A percentile compares a stretch with the other conserved stretches of the same genome.
phyloP scores from a whole-genome alignment of 2,113 vertebrate genomes.

The Pseudolaguvia tuberculata region DNA sequence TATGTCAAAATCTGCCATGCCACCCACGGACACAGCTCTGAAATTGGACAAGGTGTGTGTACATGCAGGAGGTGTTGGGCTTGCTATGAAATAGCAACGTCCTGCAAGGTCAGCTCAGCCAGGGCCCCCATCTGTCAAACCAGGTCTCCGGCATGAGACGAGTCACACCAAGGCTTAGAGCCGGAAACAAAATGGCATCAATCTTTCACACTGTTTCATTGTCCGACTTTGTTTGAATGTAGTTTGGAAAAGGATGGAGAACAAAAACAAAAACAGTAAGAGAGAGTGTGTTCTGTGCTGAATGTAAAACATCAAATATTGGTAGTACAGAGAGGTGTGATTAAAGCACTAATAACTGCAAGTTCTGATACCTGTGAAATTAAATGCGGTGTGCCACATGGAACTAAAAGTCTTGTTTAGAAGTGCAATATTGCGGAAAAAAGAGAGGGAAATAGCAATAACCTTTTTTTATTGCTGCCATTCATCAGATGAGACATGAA shows the following conservation, averaged over 20 bases:
- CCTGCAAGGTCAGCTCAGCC: constrained; percentile 41
- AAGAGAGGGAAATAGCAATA: constrained; percentile 42
- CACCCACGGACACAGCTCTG: constrained; percentile 6
- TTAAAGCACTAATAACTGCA: constrained; percentile 30
- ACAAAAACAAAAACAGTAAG: neutral
- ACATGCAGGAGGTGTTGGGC: neutral
- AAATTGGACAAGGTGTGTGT: constrained; percentile 19
- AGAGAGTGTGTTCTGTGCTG: constrained; percentile 1
- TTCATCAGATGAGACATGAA: constrained; percentile 51
- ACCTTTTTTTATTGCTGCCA: constrained; percentile 54
- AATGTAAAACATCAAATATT: constrained; percentile 36
- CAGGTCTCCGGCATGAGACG: constrained; percentile 5
- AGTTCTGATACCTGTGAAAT: constrained; percentile 13
- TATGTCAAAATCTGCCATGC: constrained; percentile 36
- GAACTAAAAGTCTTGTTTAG: constrained; percentile 35
- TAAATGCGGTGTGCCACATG: neutral
- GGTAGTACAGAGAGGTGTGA: constrained; percentile 13
- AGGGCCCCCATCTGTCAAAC: constrained; percentile 43
- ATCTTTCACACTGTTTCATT: constrained; percentile 45
- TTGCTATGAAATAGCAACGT: constrained; percentile 33
- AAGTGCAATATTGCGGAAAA: constrained; percentile 31
- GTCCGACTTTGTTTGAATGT: neutral
- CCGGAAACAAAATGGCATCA: constrained; percentile 46
- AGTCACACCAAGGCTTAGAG: constrained; percentile 29
- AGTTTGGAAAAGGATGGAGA: neutral